Evolutionary conservation across 2,797 vertebrate genomes (phyloP).

Genomic region (Nyctibius grandis): DNA sequence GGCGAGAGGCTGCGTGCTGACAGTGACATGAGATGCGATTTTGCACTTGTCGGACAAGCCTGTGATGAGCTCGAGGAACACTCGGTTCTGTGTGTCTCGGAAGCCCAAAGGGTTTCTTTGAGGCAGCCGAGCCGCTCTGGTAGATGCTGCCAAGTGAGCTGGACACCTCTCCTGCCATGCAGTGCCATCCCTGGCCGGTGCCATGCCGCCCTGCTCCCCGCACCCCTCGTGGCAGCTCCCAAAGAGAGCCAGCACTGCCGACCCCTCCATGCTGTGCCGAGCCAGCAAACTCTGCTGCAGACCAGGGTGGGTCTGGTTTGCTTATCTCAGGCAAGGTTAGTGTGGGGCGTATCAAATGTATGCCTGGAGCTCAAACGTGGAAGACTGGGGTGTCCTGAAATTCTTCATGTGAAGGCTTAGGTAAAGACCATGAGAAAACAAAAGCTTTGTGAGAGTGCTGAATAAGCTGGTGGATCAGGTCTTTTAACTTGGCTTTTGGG

Average conservation of each 20-base stretch:
- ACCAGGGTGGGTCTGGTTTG: background rate
- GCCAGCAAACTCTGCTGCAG: fast-evolving
- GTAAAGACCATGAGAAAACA: background rate
- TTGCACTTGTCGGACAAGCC: background rate
- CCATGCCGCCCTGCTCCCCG: fast-evolving
- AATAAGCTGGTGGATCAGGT: background rate
- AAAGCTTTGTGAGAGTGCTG: background rate
- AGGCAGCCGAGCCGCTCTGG: background rate
- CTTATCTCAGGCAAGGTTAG: background rate
- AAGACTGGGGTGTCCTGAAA: background rate
- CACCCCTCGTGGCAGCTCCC: background rate
- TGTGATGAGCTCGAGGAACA: background rate
- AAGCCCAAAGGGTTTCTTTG: background rate
- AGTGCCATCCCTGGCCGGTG: fast-evolving
- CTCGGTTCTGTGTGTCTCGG: background rate
- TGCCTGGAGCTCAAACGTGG: background rate
- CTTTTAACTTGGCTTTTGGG: background rate
- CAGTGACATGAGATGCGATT: background rate
- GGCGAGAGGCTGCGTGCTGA: background rate
- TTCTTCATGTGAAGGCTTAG: background rate
- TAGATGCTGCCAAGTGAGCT: background rate
- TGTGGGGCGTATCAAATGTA: fast-evolving
- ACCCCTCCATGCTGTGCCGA: background rate
- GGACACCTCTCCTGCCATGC: background rate
- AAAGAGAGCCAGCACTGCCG: background rate